phyloP scores from a whole-genome alignment of 2,113 vertebrate genomes.

The Rhodinocichla rosea region DNA sequence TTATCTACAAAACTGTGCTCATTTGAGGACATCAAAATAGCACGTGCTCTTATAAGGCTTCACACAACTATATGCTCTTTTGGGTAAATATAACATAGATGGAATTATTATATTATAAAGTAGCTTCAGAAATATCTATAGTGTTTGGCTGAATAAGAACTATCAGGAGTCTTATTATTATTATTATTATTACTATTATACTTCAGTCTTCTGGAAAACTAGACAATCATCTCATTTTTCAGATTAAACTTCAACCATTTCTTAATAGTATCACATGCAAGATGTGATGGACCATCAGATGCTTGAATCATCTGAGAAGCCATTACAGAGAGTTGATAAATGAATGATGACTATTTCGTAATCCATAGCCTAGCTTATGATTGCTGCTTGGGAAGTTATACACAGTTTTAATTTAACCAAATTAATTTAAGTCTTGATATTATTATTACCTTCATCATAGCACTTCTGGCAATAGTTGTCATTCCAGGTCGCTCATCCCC shows the following conservation, averaged over 20 bases:
- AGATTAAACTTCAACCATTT: not conserved
- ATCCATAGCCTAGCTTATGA: not conserved
- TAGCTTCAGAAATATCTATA: not conserved
- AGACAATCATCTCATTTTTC: not conserved
- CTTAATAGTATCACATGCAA: not conserved
- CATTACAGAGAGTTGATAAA: not conserved
- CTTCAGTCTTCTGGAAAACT: not conserved
- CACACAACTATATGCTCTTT: not conserved
- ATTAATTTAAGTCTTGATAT: not conserved
- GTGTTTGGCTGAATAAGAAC: not conserved
- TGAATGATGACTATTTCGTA: not conserved
- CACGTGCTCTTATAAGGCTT: not conserved
- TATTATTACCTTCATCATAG: slow-evolving; percentile 93
- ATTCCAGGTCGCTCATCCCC: slow-evolving; percentile 85
- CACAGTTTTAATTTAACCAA: not conserved
- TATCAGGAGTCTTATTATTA: not conserved
- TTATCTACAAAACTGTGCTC: not conserved
- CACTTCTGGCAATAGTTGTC: slow-evolving; percentile 89
- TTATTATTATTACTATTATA: not conserved
- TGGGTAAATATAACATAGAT: not conserved
- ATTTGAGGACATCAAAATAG: not conserved
- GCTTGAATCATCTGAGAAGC: not conserved
- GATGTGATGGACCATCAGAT: not conserved
- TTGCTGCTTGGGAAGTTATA: not conserved
- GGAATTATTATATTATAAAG: not conserved